Evolutionary conservation across 2,888 invertebrate species (phyloP), one percentile per base, ranked within the genome.

Genomic region (Synergus laeviventris): DNA sequence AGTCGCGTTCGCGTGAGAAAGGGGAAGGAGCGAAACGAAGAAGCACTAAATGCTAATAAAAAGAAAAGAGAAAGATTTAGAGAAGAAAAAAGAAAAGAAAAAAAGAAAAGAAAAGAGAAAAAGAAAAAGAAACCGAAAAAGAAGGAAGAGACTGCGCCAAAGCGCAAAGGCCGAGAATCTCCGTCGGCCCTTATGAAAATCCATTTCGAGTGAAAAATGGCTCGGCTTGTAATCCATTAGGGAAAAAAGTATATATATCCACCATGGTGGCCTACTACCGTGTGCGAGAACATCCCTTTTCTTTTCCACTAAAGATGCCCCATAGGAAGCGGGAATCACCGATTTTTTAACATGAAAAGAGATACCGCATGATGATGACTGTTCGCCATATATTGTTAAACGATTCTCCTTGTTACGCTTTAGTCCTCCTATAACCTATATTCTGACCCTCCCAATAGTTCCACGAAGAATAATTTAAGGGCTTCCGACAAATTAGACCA

Each of bases 161-260:
- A 62, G 61, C 77, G 61, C 77, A 73, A 76, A 76, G 49, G 45
- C 70, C 70, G 45, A 70, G 70, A 70, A 70, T 49, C 70, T 31
- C 49, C 49, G 70, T 45, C 70, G 70, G 70, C 49, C 45, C 80
- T 82, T 81, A 84, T 83, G 85, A 86, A 86, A 86, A 86, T 86
- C 84, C 83, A 85, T 88, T 88, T 85, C 81, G 84, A 77, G 83
- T 87, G 87, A 88, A 87, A 88, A 87, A 88, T 88, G 86, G 86
- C 82, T 79, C 74, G 80, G 81, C 77, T 82, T 79, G 79, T 83
- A 81, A 84, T 83, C 80, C 82, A 82, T 84, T 82, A 80, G 56
- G 78, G 74, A 76, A 73, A 75, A 76, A 77, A 70, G 74, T 64
- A 64, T 39, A 21, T 21, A 61, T 61, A 61, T 49, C 70, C 70